Percentiles rank a stretch among this genome's conserved stretches.
These are phyloP conservation scores for Onchidella celtica DNA, from an alignment of 2,888 invertebrate genomes.

Conservation along the genomic window DNA sequence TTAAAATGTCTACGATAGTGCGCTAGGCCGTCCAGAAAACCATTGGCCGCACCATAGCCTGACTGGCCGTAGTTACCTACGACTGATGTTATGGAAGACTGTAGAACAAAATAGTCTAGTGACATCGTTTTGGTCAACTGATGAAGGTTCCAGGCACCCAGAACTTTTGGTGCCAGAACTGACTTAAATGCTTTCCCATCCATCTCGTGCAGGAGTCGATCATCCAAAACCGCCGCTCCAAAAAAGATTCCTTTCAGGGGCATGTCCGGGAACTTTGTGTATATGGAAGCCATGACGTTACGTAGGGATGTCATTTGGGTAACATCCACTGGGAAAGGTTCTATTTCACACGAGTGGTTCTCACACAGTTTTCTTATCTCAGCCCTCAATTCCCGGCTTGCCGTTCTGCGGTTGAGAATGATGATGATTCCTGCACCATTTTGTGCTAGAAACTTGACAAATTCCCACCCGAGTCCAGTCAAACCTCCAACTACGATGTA, in stretches of 20 bases:
- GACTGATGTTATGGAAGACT: slow-evolving; percentile 67
- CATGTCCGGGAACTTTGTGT: slow-evolving; percentile 29
- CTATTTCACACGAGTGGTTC: slow-evolving; percentile 56
- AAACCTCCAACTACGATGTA: slow-evolving; percentile 68
- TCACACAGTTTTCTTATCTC: no score
- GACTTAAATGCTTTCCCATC: slow-evolving; percentile 53
- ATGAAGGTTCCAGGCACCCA: slow-evolving; percentile 69
- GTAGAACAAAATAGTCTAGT: slow-evolving; percentile 68
- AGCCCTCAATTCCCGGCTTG: slow-evolving; percentile 50
- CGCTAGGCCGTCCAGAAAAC: slow-evolving; percentile 67
- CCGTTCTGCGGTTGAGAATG: slow-evolving; percentile 63
- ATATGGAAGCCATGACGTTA: slow-evolving; percentile 49
- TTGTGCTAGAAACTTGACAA: slow-evolving; percentile 57
- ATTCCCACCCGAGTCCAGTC: slow-evolving; percentile 69
- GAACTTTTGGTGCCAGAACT: slow-evolving; percentile 63
- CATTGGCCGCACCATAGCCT: slow-evolving; percentile 68
- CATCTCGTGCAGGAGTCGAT: no score
- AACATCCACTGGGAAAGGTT: slow-evolving; percentile 58
- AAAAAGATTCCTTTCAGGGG: slow-evolving; percentile 66
- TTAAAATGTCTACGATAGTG: slow-evolving; percentile 59
- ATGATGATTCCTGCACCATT: slow-evolving; percentile 60
- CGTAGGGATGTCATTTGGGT: slow-evolving; percentile 54
- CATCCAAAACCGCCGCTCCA: no score
- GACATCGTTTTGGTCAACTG: slow-evolving; percentile 54
- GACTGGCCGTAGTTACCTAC: slow-evolving; percentile 67